These are phyloP conservation scores for Pollenia angustigena DNA, from an alignment of 2,888 invertebrate species.

Conservation along the genomic window DNA sequence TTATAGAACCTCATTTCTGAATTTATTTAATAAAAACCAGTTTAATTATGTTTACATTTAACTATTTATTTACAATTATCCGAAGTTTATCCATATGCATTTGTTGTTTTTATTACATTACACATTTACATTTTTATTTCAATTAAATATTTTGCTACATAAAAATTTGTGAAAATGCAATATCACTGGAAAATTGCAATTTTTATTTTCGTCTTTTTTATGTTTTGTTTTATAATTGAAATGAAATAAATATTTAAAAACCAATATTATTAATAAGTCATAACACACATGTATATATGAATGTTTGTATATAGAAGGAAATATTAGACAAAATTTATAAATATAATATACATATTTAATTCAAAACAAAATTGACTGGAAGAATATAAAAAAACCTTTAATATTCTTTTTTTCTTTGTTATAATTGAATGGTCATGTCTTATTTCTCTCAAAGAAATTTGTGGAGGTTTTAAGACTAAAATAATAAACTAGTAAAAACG, in stretches of 20 bases:
- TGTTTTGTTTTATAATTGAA: not conserved
- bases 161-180: constrained; percentile 60
- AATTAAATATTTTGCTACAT: constrained; percentile 61
- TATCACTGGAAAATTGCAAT: constrained; percentile 62
- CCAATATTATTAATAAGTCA: constrained; percentile 19
- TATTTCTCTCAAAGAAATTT: constrained; percentile 68
- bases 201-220: constrained; percentile 3
- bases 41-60: constrained; percentile 36
- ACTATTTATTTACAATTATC: constrained; percentile 69
- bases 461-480: constrained; percentile 50
- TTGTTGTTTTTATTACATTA: constrained; percentile 55
- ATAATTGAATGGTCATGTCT: constrained; percentile 67
- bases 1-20: too few species aligned
- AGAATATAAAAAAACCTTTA: constrained; percentile 23
- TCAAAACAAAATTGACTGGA: constrained; percentile 51
- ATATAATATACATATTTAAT: constrained; percentile 29
- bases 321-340: constrained; percentile 27
- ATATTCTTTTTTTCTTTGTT: constrained; percentile 53
- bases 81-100: constrained; percentile 40
- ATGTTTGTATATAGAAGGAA: constrained; percentile 21
- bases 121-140: constrained; percentile 55
- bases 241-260: constrained; percentile 45
- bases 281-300: not conserved
- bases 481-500: constrained; percentile 86
- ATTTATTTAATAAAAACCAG: too few species aligned